Conservation (phyloP, 2,797 vertebrate genomes). For the Acipenser oxyrinchus region DNA sequence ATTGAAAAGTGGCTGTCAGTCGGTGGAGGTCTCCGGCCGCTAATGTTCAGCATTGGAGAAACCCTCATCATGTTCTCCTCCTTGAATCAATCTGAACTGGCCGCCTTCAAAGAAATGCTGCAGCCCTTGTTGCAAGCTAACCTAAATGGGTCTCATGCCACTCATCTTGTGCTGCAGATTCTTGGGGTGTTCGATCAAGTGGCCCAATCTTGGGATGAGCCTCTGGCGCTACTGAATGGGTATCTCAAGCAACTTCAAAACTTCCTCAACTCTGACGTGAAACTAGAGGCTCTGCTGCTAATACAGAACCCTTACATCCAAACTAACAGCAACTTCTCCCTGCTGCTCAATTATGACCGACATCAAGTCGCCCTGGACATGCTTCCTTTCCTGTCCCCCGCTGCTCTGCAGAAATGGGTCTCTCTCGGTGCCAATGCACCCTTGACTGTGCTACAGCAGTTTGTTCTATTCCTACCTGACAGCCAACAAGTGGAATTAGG, state of each 20-base stretch:
- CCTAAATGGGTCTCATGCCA: slow-evolving; percentile 38
- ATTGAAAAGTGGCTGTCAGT: slow-evolving; percentile 38
- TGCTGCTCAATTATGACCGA: slow-evolving; percentile 32
- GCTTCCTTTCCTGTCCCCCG: slow-evolving; percentile 39
- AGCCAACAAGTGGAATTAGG: slow-evolving; percentile 30
- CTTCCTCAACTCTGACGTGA: slow-evolving; percentile 33
- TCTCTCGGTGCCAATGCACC: slow-evolving; percentile 35
- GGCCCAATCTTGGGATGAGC: slow-evolving; percentile 35
- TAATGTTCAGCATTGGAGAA: slow-evolving; percentile 43
- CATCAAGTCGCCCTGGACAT: slow-evolving; percentile 30
- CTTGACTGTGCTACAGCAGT: slow-evolving; percentile 30
- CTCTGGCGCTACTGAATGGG: slow-evolving; percentile 31
- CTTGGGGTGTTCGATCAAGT: slow-evolving; percentile 38
- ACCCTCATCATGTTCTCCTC: slow-evolving; percentile 41
- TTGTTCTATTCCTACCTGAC: slow-evolving; percentile 37
- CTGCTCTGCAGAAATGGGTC: slow-evolving; percentile 35
- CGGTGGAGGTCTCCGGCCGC: slow-evolving; percentile 36
- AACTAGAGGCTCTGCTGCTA: slow-evolving; percentile 28
- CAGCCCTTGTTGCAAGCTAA: slow-evolving; percentile 35
- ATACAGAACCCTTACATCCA: slow-evolving; percentile 4
- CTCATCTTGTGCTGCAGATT: slow-evolving; percentile 40
- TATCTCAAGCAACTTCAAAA: slow-evolving; percentile 46
- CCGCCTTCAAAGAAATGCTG: slow-evolving; percentile 31
- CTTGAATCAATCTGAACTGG: slow-evolving; percentile 32
- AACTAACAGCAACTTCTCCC: slow-evolving; percentile 23